A percentile compares a stretch with the other conserved stretches of the same genome.
Conservation (phyloP, 2,113 vertebrate species). For the Engystomops pustulosus region DNA sequence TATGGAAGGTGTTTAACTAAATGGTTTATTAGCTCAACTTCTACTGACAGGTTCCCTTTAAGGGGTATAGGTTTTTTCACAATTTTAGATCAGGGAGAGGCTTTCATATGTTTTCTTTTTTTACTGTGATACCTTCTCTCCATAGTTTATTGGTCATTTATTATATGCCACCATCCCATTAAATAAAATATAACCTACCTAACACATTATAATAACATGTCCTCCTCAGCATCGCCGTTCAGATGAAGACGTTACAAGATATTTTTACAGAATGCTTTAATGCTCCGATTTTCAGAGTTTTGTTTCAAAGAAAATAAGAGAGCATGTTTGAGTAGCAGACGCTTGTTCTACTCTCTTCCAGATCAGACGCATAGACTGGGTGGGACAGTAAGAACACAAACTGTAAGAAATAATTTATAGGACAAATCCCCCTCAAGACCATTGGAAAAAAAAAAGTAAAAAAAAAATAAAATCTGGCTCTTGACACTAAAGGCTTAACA, state of each 20-base stretch:
- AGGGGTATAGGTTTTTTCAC: too few species aligned
- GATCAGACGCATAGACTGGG: constrained; percentile 63
- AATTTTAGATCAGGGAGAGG: neutral
- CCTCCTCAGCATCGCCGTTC: neutral
- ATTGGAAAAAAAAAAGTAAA: constrained; percentile 62
- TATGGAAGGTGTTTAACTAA: too few species aligned
- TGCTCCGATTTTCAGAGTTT: constrained; percentile 20
- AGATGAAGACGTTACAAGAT: constrained; percentile 29
- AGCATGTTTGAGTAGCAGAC: constrained; percentile 64
- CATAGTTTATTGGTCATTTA: neutral
- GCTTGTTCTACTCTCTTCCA: constrained; percentile 34
- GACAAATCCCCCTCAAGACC: constrained; percentile 72
- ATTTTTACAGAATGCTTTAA: constrained; percentile 28
- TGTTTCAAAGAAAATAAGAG: constrained; percentile 60
- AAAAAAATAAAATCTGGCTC: constrained; percentile 73
- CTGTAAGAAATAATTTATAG: constrained; percentile 72
- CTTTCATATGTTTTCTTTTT: too few species aligned
- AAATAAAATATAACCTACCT: neutral
- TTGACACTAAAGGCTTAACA: constrained; percentile 96
- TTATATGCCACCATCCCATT: neutral
- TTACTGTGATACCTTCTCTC: neutral
- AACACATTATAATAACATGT: neutral
- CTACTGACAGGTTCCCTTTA: neutral
- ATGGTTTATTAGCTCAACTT: too few species aligned
- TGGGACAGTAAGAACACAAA: constrained; percentile 61